Evolutionary conservation across 2,113 vertebrate genomes (phyloP).

Genomic region (Platysternon megacephalum): DNA sequence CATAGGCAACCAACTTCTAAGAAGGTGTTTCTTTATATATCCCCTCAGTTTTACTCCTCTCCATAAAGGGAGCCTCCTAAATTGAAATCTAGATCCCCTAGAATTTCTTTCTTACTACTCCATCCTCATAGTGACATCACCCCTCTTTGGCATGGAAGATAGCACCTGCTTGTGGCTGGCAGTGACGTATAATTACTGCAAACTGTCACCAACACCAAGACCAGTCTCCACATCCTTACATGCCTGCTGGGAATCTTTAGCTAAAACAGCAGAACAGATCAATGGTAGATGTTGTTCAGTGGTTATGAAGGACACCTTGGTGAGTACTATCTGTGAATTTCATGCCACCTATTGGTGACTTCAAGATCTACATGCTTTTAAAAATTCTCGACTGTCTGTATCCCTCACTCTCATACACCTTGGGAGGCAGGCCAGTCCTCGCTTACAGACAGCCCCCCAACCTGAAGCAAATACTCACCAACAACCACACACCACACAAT

Average conservation of each 20-base stretch:
- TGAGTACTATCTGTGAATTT: neutral
- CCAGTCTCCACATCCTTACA: neutral
- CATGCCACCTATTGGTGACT: conserved; percentile 37
- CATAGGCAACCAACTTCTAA: neutral
- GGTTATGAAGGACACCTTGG: neutral
- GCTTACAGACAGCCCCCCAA: no score
- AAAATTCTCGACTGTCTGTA: neutral
- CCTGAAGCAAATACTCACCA: no score
- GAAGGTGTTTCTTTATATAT: neutral
- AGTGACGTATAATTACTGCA: neutral
- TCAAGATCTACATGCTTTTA: neutral
- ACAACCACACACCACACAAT: no score
- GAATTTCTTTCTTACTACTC: neutral
- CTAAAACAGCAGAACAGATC: accelerated
- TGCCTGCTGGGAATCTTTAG: neutral
- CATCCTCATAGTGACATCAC: neutral
- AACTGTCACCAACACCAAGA: neutral
- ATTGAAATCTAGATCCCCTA: neutral
- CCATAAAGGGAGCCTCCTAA: neutral
- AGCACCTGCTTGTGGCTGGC: neutral
- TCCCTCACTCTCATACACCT: no score
- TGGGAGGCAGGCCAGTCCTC: no score
- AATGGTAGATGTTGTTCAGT: neutral
- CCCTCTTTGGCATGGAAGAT: neutral
- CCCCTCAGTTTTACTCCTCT: neutral